Percentiles rank a stretch among this genome's conserved stretches.
phyloP scores from a whole-genome alignment of 2,797 vertebrate genomes.

The Gymnothorax javanicus region DNA sequence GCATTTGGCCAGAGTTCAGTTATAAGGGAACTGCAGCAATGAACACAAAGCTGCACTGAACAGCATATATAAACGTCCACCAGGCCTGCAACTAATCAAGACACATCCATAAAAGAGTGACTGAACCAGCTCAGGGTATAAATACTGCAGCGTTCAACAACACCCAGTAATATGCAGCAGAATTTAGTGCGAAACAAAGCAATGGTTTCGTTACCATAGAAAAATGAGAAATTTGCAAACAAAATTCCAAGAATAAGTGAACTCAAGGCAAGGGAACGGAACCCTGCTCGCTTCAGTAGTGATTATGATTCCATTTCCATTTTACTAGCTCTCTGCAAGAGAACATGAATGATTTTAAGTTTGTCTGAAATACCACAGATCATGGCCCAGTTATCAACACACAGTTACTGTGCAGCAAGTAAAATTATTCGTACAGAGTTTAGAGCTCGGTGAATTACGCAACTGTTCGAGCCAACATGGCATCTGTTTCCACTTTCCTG shows the following conservation, averaged over 20 bases:
- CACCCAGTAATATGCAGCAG: background rate
- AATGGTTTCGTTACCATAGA: conserved; percentile 4
- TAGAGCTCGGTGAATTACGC: conserved; percentile 29
- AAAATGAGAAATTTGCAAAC: conserved; percentile 17
- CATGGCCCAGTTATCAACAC: conserved; percentile 6
- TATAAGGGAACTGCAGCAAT: conserved; percentile 96
- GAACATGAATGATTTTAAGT: conserved; percentile 15
- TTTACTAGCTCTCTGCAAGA: background rate
- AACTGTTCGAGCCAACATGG: conserved; percentile 48
- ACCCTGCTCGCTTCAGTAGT: background rate
- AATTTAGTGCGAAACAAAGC: conserved; percentile 31
- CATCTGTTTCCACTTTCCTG: conserved; percentile 64
- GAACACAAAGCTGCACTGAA: conserved; percentile 87
- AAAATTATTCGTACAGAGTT: conserved; percentile 24
- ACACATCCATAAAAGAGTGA: conserved; percentile 82
- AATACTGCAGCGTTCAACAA: conserved; percentile 2
- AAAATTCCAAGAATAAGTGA: conserved; percentile 15
- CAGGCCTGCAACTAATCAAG: conserved; percentile 93
- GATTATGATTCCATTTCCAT: background rate
- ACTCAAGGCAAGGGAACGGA: background rate
- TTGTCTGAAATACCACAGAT: conserved; percentile 9
- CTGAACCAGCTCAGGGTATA: conserved; percentile 60
- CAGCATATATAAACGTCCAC: conserved; percentile 89
- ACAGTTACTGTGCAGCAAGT: conserved; percentile 1
- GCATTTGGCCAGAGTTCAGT: conserved; percentile 84